Conservation (phyloP, 2,113 vertebrate species). For the Cyphomyrus discorhynchus region DNA sequence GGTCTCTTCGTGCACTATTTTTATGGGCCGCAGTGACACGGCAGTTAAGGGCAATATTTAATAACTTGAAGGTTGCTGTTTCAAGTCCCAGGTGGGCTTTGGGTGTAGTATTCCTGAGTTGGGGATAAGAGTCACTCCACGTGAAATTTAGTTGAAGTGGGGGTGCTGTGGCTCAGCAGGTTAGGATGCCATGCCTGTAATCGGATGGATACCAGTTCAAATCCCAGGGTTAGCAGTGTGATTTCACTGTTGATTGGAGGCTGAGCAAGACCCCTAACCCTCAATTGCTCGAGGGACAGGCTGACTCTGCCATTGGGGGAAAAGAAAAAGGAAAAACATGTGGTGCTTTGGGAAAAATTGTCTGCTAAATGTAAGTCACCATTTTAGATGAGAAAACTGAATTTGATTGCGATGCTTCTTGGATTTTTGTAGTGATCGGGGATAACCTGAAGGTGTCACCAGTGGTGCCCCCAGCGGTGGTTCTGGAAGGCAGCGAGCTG, state of each 20-base stretch:
- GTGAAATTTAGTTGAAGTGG: neutral
- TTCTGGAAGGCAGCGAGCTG: constrained; percentile 62
- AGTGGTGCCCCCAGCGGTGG: constrained; percentile 38
- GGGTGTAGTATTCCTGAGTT: neutral
- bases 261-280: neutral
- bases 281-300: neutral
- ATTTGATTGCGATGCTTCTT: neutral
- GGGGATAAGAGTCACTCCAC: neutral
- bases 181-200: neutral
- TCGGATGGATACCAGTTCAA: neutral
- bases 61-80: neutral
- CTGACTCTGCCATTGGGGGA: neutral
- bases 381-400: neutral
- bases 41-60: neutral
- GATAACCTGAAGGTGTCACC: constrained; percentile 60
- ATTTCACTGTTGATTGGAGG: neutral
- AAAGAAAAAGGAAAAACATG: neutral
- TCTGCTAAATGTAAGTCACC: neutral
- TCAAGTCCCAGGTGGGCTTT: neutral
- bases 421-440: constrained; percentile 54
- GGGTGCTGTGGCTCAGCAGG: neutral
- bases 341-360: neutral
- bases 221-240: neutral
- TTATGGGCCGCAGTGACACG: neutral
- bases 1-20: neutral